Base-by-base conservation (phyloP, 2,797 vertebrate species). In the Rhinichthys osculus region DNA sequence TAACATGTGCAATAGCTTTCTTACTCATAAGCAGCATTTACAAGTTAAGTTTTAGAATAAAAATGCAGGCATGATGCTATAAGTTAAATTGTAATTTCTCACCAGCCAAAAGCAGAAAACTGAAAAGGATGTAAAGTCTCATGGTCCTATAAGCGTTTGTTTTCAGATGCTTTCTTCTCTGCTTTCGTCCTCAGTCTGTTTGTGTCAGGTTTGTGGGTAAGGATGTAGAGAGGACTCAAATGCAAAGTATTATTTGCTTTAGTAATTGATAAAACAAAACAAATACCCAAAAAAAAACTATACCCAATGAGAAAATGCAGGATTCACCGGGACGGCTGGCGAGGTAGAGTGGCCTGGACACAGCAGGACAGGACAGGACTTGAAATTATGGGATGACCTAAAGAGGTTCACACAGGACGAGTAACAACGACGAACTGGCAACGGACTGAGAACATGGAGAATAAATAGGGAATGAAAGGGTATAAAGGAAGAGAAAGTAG, bases 51-150 rank as follows among this genome's bases (percentile, higher is more conserved):
- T 14, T 67, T 44, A 64, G 9, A 74, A 42, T 59, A 64, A 33
- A 35, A 33, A 40, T 47, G 11, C 38, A 19, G 8, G 4, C 27
- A 38, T 16, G 3, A 0, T 38, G 23, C 17, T 30, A 52, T 57
- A 23, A 35, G 52, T 38, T 52, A 5, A 13, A 30, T 30, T 33
- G 21, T 3, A 64, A 44, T 47, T n/a, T 83, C 90, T 89, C 80
- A 91, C 90, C 88, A 9, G 81, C 62, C 23, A 66, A 76, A 52
- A 89, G 16, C 42, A 91, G 40, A 47, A 78, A 35, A 42, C 50
- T 2, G 40, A 83, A 72, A 44, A 88, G 27, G 33, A 90, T 69
- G n/a, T 64, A 23, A 8, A 86, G 30, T 30, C 23, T 74, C 86
- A 86, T 88, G 35, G 4, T 73, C n/a, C 47, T 52, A 7, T 27